Conservation (phyloP, 1,140 invertebrate species). For the Anastatus disparis region DNA sequence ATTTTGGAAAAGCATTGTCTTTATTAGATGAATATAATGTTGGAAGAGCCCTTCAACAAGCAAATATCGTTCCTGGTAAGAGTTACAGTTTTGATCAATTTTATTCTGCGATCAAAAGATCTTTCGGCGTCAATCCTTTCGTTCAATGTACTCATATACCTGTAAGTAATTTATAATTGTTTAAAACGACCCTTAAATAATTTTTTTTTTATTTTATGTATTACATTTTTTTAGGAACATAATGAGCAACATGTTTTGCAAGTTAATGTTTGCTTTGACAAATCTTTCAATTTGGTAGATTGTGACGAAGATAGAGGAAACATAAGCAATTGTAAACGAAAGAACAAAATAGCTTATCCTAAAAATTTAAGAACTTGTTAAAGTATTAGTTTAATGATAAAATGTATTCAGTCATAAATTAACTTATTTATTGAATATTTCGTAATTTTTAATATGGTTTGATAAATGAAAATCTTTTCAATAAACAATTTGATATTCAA, state of each 20-base stretch:
- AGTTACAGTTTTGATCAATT: not conserved
- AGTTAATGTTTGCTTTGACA: slow-evolving; percentile 12
- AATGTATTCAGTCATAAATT: too few relatives aligned
- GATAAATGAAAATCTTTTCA: too few relatives aligned
- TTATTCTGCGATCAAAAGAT: not conserved
- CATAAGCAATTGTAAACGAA: not conserved
- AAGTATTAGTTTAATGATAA: too few relatives aligned
- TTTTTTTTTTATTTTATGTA: not conserved
- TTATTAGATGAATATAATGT: not conserved
- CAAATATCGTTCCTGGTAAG: not conserved
- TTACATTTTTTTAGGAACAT: not conserved
- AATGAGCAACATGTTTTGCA: not conserved
- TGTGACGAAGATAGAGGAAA: not conserved
- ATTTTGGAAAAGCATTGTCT: not conserved
- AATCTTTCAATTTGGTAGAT: not conserved
- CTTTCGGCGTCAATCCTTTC: not conserved
- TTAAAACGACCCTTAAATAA: too few relatives aligned
- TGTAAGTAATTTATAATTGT: not conserved
- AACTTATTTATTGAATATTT: too few relatives aligned
- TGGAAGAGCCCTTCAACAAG: not conserved
- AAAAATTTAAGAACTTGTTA: not conserved
- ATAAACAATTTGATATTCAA: too few relatives aligned
- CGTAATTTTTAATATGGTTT: too few relatives aligned
- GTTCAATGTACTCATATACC: not conserved
- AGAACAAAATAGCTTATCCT: not conserved